A percentile compares a stretch with the other conserved stretches of the same genome.
Conservation (phyloP, 1,140 invertebrate species). For the Chionoecetes opilio region DNA sequence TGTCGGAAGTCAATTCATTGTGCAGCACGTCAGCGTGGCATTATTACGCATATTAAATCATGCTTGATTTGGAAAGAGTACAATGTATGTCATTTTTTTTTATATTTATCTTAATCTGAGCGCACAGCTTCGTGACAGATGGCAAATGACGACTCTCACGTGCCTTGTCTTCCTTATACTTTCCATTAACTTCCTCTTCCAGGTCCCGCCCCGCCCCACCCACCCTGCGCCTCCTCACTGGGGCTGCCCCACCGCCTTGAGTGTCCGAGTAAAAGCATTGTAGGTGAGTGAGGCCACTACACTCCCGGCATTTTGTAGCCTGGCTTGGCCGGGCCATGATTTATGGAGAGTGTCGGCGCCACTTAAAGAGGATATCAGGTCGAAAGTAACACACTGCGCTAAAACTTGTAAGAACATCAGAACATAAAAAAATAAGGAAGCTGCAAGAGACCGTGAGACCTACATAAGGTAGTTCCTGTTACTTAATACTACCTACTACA, state of each 20-base stretch:
- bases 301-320: slow-evolving; percentile 4
- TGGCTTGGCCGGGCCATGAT: slow-evolving; percentile 14
- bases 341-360: slow-evolving; percentile 59
- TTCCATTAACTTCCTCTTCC: neutral
- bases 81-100: too few species aligned
- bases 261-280: neutral
- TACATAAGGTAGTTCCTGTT: too few species aligned
- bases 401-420: slow-evolving; percentile 57
- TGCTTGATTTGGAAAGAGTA: neutral
- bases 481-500: too few species aligned
- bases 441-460: too few species aligned
- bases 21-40: neutral
- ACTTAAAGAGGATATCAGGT: slow-evolving; percentile 64
- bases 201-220: neutral
- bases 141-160: neutral
- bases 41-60: neutral
- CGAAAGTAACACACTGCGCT: slow-evolving; percentile 34
- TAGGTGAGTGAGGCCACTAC: neutral
- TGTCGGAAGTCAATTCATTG: neutral
- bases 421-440: too few species aligned
- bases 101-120: too few species aligned
- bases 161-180: neutral
- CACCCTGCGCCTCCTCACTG: neutral
- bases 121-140: too few species aligned
- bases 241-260: neutral